phyloP scores from a whole-genome alignment of 2,888 invertebrate species.

The Poecilobothrus nobilitatus region DNA sequence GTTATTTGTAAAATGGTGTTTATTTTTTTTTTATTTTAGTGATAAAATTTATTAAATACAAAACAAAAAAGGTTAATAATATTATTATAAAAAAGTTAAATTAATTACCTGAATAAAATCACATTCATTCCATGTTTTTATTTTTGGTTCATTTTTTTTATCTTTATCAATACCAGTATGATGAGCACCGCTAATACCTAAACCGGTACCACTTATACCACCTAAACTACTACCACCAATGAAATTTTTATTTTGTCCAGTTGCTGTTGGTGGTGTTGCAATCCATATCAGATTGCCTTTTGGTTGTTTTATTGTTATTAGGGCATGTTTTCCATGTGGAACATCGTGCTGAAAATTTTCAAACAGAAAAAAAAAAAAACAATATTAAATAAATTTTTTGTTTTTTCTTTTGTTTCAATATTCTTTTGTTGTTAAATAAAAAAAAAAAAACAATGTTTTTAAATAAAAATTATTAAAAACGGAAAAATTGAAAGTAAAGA shows the following conservation, averaged over 20 bases:
- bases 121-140: slow-evolving; percentile 75
- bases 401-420: not conserved
- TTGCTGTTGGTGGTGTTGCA: slow-evolving; percentile 53
- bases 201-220: slow-evolving; percentile 31
- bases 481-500: too few species aligned
- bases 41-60: too few species aligned
- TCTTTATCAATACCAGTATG: slow-evolving; percentile 48
- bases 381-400: not conserved
- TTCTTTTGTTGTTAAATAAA: too few species aligned
- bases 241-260: slow-evolving; percentile 46
- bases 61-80: too few species aligned
- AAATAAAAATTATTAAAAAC: too few species aligned
- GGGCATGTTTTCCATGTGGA: slow-evolving; percentile 77
- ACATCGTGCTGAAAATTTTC: slow-evolving; percentile 56
- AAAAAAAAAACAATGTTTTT: too few species aligned
- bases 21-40: too few species aligned
- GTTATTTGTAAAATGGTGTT: too few species aligned
- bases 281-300: slow-evolving; percentile 80
- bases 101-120: slow-evolving; percentile 63
- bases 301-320: slow-evolving; percentile 75
- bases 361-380: not conserved
- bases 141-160: slow-evolving; percentile 45
- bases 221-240: not conserved
- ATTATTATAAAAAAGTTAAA: slow-evolving; percentile 23
- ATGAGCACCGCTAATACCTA: slow-evolving; percentile 5